A percentile compares a stretch with the other conserved stretches of the same genome.
Conservation (phyloP, 2,113 vertebrate species). For the Paraplagusia blochii region DNA sequence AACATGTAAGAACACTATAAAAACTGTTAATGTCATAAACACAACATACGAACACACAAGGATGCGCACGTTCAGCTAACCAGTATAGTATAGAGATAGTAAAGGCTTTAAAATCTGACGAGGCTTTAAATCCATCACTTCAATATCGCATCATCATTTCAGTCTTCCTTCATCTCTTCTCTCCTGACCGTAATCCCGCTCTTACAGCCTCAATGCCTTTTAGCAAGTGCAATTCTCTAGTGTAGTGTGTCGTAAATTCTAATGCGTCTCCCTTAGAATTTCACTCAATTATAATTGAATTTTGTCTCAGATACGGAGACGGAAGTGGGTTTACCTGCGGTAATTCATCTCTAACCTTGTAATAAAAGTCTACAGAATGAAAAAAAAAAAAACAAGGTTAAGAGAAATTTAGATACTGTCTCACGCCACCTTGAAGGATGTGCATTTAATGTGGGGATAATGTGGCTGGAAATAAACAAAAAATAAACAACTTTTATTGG, state of each 20-base stretch:
- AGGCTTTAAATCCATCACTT: slow-evolving; percentile 33
- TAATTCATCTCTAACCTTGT: no score
- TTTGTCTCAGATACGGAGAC: no score
- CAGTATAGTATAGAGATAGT: neutral
- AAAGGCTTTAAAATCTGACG: slow-evolving; percentile 22
- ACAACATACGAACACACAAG: slow-evolving; percentile 1
- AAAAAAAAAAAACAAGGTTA: no score
- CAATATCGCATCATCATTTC: slow-evolving; percentile 35
- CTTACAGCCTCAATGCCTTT: slow-evolving; percentile 6
- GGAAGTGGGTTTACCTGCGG: no score
- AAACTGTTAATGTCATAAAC: neutral
- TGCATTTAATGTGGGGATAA: no score
- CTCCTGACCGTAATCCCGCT: slow-evolving; percentile 22
- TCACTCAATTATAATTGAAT: neutral
- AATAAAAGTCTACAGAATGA: no score
- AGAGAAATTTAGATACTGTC: no score
- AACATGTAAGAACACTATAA: neutral
- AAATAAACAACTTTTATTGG: no score
- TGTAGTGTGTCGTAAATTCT: neutral
- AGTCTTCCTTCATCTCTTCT: slow-evolving; percentile 5
- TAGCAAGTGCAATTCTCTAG: slow-evolving; percentile 1
- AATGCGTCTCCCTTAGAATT: slow-evolving; percentile 1
- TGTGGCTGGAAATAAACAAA: no score
- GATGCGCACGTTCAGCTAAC: slow-evolving; percentile 4
- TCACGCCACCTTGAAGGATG: no score